Evolutionary conservation across 2,888 invertebrate species (phyloP), one percentile per base, ranked within the genome.

Genomic region (Heteromurus nitidus): DNA sequence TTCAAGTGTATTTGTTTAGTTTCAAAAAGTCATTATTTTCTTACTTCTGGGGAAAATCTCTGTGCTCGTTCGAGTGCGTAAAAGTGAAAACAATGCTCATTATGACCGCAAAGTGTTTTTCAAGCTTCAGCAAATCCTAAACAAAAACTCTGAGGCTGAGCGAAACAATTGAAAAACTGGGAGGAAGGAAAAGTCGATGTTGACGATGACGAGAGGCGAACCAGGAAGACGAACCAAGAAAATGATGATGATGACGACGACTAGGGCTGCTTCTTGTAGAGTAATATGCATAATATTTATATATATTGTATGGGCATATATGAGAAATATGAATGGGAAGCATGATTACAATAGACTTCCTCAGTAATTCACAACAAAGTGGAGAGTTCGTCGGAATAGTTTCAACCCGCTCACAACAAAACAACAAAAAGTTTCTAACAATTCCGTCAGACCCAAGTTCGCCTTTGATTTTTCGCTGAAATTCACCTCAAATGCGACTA

Each of bases 81-180:
- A 67, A 67, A 67, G 67, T 67, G 67, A 67, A 67, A 67, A 67
- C 67, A 67, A 67, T 67, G 67, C 67, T 67, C 67, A 67, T 67
- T 67, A 67, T 74, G 64, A 31, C 53, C 44, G 47, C 24, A 74
- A 36, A 64, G 50, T 64, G 22, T 53, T 64, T 64, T 20, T 53
- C 64, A 31, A 31, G 65, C 22, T 55, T 69, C 22, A 30, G n/a
- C 36, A 30, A 69, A 69, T 55, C 53, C 47, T 47, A 47, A 67
- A 67, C 67, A 36, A 67, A 67, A 67, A 47, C 67, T 36, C 55
- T 55, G 36, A 36, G 55, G 18, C 7, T 20, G 55, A 30, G 62
- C 18, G 36, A 36, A 36, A 36, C 36, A 13, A 20, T 26, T 55
- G 26, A 55, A 2, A 20, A 55, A 24, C 26, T 9, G 11, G 3